Conservation (phyloP, 1,140 invertebrate genomes). For the Musca domestica region DNA sequence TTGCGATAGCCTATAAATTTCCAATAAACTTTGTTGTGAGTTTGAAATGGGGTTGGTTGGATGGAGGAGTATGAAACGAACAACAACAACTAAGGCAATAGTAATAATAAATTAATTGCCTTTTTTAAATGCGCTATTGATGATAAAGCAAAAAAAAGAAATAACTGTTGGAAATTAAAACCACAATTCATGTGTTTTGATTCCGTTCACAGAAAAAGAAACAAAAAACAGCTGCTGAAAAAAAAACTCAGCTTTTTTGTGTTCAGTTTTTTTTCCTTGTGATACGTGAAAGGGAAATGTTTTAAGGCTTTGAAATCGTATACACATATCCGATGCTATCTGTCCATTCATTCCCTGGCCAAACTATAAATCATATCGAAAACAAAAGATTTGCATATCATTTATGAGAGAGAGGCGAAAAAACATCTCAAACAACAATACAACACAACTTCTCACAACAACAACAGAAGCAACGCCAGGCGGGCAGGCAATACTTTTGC, state of each 20-base stretch:
- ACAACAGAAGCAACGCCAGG: background rate
- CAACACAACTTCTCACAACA: constrained; percentile 8
- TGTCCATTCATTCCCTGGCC: too few relatives aligned
- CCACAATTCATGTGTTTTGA: too few relatives aligned
- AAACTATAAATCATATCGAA: constrained; percentile 6
- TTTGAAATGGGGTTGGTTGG: too few relatives aligned
- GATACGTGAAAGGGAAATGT: constrained; percentile 3
- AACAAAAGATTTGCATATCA: constrained; percentile 19
- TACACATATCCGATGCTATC: too few relatives aligned
- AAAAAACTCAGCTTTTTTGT: background rate
- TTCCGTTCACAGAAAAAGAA: background rate
- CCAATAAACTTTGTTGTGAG: too few relatives aligned
- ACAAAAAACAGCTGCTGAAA: background rate
- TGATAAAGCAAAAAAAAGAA: background rate
- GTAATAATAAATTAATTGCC: constrained; percentile 12
- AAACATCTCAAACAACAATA: background rate
- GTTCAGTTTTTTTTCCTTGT: background rate
- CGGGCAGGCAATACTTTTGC: background rate
- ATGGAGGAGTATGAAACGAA: too few relatives aligned
- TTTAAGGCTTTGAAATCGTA: background rate
- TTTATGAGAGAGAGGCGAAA: background rate
- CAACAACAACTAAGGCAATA: too few relatives aligned
- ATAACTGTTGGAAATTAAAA: too few relatives aligned
- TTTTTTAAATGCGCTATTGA: constrained; percentile 8
- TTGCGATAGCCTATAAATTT: too few relatives aligned